These are phyloP conservation scores for Ceratotherium simum DNA, from an alignment of 2,113 vertebrate species.

Conservation along the genomic window DNA sequence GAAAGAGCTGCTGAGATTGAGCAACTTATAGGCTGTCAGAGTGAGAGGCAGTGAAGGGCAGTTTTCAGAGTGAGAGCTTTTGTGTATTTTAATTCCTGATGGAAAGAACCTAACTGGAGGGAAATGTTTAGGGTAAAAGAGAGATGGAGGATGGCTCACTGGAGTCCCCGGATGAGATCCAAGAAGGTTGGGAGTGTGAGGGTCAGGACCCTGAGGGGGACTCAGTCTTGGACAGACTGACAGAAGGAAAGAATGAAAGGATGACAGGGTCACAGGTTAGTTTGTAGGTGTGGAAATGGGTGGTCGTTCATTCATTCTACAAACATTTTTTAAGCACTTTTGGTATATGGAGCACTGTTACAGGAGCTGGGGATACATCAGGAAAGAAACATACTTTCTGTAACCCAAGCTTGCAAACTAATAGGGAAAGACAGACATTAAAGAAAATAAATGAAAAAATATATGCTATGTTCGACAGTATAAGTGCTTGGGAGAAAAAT, in stretches of 20 bases:
- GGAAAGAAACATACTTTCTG: not conserved
- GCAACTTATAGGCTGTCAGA: not conserved
- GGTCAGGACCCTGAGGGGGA: not conserved
- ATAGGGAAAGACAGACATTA: not conserved
- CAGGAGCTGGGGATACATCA: not conserved
- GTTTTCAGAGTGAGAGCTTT: not conserved
- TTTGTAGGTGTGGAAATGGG: not conserved
- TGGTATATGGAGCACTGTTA: not conserved
- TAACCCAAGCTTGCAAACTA: not conserved
- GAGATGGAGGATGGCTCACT: not conserved
- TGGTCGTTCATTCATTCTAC: not conserved
- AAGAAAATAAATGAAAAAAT: not conserved
- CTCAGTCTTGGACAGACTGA: not conserved
- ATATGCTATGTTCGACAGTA: not conserved
- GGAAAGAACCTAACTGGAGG: not conserved
- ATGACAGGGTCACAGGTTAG: not conserved
- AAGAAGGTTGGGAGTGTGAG: not conserved
- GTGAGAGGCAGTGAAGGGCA: not conserved
- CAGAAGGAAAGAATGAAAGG: not conserved
- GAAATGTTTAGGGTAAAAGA: not conserved
- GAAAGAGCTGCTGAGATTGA: not conserved
- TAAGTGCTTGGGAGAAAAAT: not conserved
- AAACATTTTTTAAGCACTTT: not conserved
- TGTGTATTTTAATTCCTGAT: conserved; percentile 31
- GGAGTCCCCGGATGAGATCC: not conserved